These are phyloP conservation scores for Encarsia formosa DNA, from an alignment of 2,888 invertebrate genomes.

Conservation along the genomic window DNA sequence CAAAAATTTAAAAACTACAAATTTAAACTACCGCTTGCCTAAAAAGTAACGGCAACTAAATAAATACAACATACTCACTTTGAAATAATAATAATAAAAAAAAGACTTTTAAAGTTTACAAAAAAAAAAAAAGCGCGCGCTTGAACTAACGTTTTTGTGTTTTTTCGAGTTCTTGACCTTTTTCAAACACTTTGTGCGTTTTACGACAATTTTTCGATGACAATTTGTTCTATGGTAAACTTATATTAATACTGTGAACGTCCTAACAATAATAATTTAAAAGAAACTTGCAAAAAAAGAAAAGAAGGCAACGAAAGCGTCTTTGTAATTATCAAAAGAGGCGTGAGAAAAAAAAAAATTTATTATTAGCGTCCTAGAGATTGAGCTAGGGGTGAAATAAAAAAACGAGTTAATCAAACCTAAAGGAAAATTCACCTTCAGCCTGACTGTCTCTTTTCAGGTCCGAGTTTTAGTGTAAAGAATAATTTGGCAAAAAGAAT, in stretches of 20 bases:
- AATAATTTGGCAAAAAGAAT: constrained; percentile 1
- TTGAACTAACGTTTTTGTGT: constrained; percentile 10
- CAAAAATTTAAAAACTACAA: constrained; percentile 13
- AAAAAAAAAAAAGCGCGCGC: constrained; percentile 5
- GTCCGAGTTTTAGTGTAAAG: constrained; percentile 8
- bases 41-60: constrained; percentile 15
- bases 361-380: constrained; percentile 13
- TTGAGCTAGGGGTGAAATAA: constrained; percentile 11
- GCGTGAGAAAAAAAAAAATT: neutral
- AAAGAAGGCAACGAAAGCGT: constrained; percentile 10
- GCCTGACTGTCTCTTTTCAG: constrained; percentile 20
- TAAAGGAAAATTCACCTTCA: constrained; percentile 16
- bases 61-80: constrained; percentile 4
- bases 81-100: constrained; percentile 1
- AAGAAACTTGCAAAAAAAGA: constrained; percentile 5
- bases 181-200: too few relatives aligned
- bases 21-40: constrained; percentile 17
- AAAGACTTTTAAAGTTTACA: constrained; percentile 4
- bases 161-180: constrained; percentile 7
- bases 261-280: constrained; percentile 8
- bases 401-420: constrained; percentile 22
- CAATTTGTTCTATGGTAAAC: constrained; percentile 7
- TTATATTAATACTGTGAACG: constrained; percentile 8
- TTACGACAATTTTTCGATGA: constrained; percentile 2
- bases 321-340: neutral